Evolutionary conservation across 2,797 vertebrate species (phyloP), one percentile per base, ranked within the genome.

Genomic region (Macropodus opercularis): DNA sequence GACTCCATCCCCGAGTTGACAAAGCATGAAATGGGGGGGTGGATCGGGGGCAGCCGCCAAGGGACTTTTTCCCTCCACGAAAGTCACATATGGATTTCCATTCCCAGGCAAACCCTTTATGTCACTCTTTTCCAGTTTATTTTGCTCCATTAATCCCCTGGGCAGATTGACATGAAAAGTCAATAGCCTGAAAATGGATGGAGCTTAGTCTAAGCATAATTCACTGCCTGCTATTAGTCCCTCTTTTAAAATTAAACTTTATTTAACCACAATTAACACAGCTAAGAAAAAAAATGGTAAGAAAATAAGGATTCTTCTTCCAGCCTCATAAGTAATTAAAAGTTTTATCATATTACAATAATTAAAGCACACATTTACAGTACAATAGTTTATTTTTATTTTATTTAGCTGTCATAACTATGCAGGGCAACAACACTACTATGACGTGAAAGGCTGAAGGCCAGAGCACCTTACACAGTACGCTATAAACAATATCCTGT

Each of bases 21-120:
- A 87, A 89, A 88, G 84, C 90, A 89, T 91, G 87, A 90, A 89
- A 80, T 89, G 71, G 72, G 57, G 72, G 57, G 52, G 49, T 60
- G 63, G 52, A 77, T 72, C 22, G 59, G 62, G 31, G 43, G 54
- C 48, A 74, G 72, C 65, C 23, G 42, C 77, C 69, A 39, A 39
- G 79, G 75, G 89, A 85, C 55, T 61, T 66, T 70, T 65, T 67
- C 68, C n/a, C 58, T 72, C 63, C 27, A 47, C 6, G 8, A 79
- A 72, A 74, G 54, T 55, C 51, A 32, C 61, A 71, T 75, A 75
- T 67, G 48, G 57, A 79, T 87, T 84, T 80, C 53, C 68, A 75
- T 78, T 80, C 44, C 0, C 7, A 56, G 81, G 75, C 65, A 63
- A 67, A 49, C 21, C 56, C 63, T 79, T 65, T 75, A 46, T 75